Evolutionary conservation across 2,797 vertebrate genomes (phyloP), one percentile per base, ranked within the genome.

Genomic region (Carapus acus): DNA sequence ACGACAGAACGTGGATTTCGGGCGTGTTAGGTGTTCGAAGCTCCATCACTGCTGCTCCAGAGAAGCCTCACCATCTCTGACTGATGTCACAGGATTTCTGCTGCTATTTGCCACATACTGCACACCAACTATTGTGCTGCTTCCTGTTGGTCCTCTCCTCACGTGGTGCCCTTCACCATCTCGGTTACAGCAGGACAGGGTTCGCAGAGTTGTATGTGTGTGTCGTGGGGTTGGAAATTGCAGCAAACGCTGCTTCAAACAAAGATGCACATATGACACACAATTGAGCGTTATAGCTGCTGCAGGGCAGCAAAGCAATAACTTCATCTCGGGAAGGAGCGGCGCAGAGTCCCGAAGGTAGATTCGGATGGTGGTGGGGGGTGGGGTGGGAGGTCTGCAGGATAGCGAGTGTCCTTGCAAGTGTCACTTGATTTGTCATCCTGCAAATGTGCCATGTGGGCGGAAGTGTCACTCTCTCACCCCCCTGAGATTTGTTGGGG

Each of bases 231-330:
- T 44, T 74, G 77, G 77, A 75, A 65, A 73, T 27, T 76, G 71
- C 65, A 60, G 58, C 54, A 43, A 76, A 73, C 24, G 24, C 9
- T 27, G 4, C 24, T 83, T 82, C 75, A 49, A 65, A 78, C 50
- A 78, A 71, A 78, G 69, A 83, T 60, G 53, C 46, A 60, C 49
- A 40, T 73, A 69, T 65, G 54, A 80, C 60, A 77, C 77, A 78
- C 60, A 65, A 55, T 60, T 29, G n/a, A n/a, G n/a, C n/a, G n/a
- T n/a, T n/a, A n/a, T n/a, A 17, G 48, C 42, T 31, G 67, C 65
- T 56, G 1, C 18, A 54, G 54, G 76, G 58, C 43, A 49, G 22
- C 53, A 58, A 76, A 77, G 62, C 73, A 67, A 74, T 83, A 76
- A 77, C 75, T 83, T 69, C 50, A 69, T 82, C 62, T 69, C 47